A percentile compares a stretch with the other conserved stretches of the same genome.
Conservation (phyloP, 2,113 vertebrate species). For the Oncorhynchus keta region DNA sequence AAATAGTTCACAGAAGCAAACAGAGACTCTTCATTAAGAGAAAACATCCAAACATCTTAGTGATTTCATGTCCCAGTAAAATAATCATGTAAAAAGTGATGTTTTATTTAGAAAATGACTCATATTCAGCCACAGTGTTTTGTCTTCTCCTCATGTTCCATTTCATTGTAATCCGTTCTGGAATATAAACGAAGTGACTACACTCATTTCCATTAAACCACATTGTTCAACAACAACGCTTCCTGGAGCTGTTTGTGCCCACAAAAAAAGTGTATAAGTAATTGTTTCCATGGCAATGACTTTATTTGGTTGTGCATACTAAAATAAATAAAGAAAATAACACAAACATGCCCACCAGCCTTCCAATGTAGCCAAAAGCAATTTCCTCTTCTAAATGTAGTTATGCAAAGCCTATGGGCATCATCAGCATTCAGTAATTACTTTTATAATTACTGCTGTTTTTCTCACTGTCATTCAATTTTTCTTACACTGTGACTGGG, state of each 20-base stretch:
- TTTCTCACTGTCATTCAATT: constrained; percentile 96
- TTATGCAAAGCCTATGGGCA: constrained; percentile 99
- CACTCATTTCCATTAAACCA: constrained; percentile 56
- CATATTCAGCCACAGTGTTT: constrained; percentile 11
- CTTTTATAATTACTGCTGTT: constrained; percentile 99
- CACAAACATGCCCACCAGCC: constrained; percentile 66
- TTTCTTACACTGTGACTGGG: constrained; percentile 93
- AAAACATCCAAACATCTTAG: not conserved
- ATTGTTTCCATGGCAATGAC: constrained; percentile 77
- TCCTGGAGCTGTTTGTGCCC: constrained; percentile 64
- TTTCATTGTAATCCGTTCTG: constrained; percentile 60
- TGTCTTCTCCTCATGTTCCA: constrained; percentile 25
- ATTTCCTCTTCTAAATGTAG: constrained; percentile 99
- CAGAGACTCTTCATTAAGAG: constrained; percentile 9
- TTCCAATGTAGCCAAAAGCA: constrained; percentile 91
- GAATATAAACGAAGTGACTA: constrained; percentile 53
- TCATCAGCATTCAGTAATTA: constrained; percentile 99
- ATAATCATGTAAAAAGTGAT: not conserved
- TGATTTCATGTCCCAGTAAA: not conserved
- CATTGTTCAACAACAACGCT: constrained; percentile 62
- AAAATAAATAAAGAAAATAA: constrained; percentile 50
- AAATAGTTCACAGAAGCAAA: constrained; percentile 46
- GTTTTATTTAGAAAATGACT: constrained; percentile 32
- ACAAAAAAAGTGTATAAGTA: constrained; percentile 52
- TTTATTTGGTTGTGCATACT: constrained; percentile 45